These are phyloP conservation scores for Gavia stellata DNA, from an alignment of 2,113 vertebrate species.

Conservation along the genomic window DNA sequence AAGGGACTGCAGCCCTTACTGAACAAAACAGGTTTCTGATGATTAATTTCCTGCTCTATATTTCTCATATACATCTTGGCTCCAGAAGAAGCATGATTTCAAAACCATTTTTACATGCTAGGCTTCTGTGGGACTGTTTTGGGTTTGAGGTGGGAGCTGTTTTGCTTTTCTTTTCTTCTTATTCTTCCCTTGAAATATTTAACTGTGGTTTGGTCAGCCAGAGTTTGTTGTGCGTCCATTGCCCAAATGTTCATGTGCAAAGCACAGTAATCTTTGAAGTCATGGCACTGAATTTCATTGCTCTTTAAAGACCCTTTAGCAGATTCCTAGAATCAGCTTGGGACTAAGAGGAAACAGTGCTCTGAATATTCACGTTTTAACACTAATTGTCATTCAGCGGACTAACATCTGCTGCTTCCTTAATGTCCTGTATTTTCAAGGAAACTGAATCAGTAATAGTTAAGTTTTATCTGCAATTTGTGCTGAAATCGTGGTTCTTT, in stretches of 20 bases:
- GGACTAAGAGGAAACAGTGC: background rate
- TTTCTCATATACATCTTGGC: background rate
- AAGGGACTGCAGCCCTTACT: background rate
- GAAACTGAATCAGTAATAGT: background rate
- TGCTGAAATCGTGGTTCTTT: background rate
- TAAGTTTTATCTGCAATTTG: slow-evolving; percentile 30
- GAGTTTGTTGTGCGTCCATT: background rate
- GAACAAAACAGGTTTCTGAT: background rate
- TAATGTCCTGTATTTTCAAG: background rate
- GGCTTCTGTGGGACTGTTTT: background rate
- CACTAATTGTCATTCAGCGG: background rate
- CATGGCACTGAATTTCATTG: background rate
- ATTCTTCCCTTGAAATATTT: background rate
- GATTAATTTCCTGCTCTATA: background rate
- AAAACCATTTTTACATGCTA: background rate
- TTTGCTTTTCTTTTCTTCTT: background rate
- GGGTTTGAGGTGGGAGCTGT: background rate
- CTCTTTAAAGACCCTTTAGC: background rate
- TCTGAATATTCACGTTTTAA: background rate
- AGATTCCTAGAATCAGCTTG: slow-evolving; percentile 6
- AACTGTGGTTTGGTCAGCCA: background rate
- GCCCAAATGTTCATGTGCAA: background rate
- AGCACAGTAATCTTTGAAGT: slow-evolving; percentile 7
- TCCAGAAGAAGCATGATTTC: background rate
- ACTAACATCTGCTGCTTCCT: slow-evolving; percentile 19